These are phyloP conservation scores for Halcyon leucocephala DNA, from an alignment of 2,797 vertebrate genomes.

Conservation along the genomic window DNA sequence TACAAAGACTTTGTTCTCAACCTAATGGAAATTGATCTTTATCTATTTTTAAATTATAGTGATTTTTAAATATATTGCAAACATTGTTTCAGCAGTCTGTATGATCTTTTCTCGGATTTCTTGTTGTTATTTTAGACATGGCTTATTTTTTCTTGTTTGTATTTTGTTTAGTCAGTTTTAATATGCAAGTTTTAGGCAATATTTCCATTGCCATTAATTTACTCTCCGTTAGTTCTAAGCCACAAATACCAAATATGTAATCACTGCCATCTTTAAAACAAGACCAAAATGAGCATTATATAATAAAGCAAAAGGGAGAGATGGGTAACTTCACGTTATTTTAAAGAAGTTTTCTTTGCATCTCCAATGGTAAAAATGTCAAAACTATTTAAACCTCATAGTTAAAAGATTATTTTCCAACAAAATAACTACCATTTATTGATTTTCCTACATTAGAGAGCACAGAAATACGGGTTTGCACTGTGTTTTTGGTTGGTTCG, in stretches of 20 bases:
- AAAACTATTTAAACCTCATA: not conserved
- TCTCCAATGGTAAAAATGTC: not conserved
- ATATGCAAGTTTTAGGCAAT: conserved; percentile 40
- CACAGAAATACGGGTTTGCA: not conserved
- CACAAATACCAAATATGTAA: not conserved
- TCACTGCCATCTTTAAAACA: not conserved
- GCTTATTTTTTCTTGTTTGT: conserved; percentile 31
- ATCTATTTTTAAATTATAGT: conserved; percentile 58
- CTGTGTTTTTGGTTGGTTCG: not conserved
- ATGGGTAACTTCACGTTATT: not conserved
- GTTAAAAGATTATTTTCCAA: not conserved
- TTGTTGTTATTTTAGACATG: conserved; percentile 1
- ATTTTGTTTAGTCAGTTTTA: conserved; percentile 37
- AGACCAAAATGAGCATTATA: not conserved
- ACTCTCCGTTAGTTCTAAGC: conserved; percentile 40
- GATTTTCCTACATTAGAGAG: not conserved
- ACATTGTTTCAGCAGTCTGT: conserved; percentile 10
- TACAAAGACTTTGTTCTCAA: conserved; percentile 73
- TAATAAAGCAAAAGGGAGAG: not conserved
- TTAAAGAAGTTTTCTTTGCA: not conserved
- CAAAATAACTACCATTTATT: not conserved
- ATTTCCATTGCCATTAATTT: conserved; percentile 42
- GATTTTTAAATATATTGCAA: conserved; percentile 45
- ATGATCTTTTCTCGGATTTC: conserved; percentile 5
- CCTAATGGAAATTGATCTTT: conserved; percentile 70